Evolutionary conservation across 2,113 vertebrate genomes (phyloP).

Genomic region (Abramis brama): DNA sequence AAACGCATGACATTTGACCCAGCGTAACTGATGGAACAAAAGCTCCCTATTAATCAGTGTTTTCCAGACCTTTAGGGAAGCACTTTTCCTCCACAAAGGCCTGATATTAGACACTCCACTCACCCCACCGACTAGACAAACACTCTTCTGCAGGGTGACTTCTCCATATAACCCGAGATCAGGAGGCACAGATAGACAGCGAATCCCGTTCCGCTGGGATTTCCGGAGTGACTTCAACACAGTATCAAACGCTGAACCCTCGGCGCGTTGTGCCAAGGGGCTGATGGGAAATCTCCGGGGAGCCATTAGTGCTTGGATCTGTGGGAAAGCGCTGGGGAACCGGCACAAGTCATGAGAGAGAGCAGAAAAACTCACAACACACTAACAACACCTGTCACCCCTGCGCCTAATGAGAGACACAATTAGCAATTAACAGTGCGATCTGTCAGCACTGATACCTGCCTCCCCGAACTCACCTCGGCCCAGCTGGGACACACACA

Average conservation of each 20-base stretch:
- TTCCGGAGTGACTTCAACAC: slow-evolving; percentile 71
- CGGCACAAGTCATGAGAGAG: slow-evolving; percentile 73
- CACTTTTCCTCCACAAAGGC: slow-evolving; percentile 8
- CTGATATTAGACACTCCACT: slow-evolving; percentile 2
- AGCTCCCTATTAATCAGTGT: not conserved
- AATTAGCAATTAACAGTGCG: slow-evolving; percentile 83
- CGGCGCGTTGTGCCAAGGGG: slow-evolving; percentile 71
- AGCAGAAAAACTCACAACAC: slow-evolving; percentile 74
- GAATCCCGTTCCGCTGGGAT: slow-evolving; percentile 46
- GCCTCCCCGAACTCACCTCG: slow-evolving; percentile 59
- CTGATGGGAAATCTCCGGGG: slow-evolving; percentile 78
- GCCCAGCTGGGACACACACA: slow-evolving; percentile 47
- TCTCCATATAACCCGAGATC: slow-evolving; percentile 9
- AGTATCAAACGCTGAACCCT: slow-evolving; percentile 79
- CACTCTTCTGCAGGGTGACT: not conserved
- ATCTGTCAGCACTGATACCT: slow-evolving; percentile 82
- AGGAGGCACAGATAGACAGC: slow-evolving; percentile 5
- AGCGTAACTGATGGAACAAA: not conserved
- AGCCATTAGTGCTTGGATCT: slow-evolving; percentile 77
- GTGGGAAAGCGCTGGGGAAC: slow-evolving; percentile 69
- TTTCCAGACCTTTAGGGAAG: not conserved
- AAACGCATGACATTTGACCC: not conserved
- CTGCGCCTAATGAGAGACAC: slow-evolving; percentile 82
- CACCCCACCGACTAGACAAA: not conserved
- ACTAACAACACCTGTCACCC: slow-evolving; percentile 85